Evolutionary conservation across 2,888 invertebrate genomes (phyloP).

Genomic region (Lamellibrachia satsuma): DNA sequence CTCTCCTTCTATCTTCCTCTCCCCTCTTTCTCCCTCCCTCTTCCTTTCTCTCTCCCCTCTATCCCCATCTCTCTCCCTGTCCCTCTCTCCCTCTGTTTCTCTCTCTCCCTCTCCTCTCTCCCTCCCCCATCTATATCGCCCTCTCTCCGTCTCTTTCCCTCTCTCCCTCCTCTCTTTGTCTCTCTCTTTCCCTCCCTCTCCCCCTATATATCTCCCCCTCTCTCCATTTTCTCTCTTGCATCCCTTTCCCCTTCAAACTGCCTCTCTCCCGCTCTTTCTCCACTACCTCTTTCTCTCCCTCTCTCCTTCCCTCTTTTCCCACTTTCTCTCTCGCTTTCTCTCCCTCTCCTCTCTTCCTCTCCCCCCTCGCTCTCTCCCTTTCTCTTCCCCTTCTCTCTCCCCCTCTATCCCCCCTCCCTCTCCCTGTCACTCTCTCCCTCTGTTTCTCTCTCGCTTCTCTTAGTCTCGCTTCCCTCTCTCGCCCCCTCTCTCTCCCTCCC

Average conservation of each 20-base stretch:
- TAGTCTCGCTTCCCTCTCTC: neutral
- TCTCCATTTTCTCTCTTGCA: neutral
- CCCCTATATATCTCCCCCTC: too few species aligned
- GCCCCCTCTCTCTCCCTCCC: neutral
- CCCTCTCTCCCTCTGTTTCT: conserved; percentile 7
- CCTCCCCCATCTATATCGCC: neutral
- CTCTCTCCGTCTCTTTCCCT: conserved; percentile 17
- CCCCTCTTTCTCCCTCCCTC: neutral
- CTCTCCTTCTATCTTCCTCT: neutral
- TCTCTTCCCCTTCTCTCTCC: neutral
- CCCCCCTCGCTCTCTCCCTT: conserved; percentile 18
- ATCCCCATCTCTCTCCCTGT: neutral
- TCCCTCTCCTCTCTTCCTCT: conserved; percentile 18
- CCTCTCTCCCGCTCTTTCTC: neutral
- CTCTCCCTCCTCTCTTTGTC: conserved; percentile 14
- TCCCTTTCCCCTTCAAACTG: neutral
- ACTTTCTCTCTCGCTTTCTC: conserved; percentile 19
- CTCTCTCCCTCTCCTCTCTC: neutral
- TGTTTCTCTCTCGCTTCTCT: conserved; percentile 14
- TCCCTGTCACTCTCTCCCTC: neutral
- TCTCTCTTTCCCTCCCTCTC: too few species aligned
- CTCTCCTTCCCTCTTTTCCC: neutral
- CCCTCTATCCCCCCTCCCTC: neutral
- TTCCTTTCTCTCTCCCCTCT: neutral
- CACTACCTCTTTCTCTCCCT: neutral